Conservation (phyloP, 2,113 vertebrate species). For the Ginglymostoma cirratum region DNA sequence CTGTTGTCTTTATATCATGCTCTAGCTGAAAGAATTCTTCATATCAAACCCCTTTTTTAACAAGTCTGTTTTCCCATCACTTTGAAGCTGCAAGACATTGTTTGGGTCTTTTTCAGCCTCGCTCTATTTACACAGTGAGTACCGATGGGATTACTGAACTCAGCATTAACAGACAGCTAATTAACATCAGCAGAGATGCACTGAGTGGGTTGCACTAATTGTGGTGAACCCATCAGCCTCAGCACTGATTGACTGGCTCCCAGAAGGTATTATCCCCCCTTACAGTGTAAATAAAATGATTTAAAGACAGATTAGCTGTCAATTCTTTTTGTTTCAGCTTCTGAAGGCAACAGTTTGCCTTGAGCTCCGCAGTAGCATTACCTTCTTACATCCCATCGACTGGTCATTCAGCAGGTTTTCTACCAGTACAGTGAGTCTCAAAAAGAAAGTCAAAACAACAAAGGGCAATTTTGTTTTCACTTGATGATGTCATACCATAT, state of each 20-base stretch:
- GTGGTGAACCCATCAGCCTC: background rate
- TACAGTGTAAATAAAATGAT: background rate
- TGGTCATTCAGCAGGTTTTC: background rate
- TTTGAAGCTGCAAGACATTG: background rate
- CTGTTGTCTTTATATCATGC: too few relatives aligned
- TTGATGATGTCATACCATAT: background rate
- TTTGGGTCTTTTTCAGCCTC: slow-evolving; percentile 4
- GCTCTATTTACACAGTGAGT: background rate
- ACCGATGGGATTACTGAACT: background rate
- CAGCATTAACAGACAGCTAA: slow-evolving; percentile 1
- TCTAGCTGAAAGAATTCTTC: background rate
- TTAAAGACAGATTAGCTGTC: background rate
- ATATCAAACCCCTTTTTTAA: background rate
- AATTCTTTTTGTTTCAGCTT: background rate
- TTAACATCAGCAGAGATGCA: background rate
- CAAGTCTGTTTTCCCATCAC: background rate
- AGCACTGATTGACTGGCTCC: background rate
- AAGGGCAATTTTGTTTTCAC: background rate
- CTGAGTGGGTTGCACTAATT: background rate
- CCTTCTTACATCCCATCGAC: background rate
- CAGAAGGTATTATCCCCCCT: background rate
- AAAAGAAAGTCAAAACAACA: background rate
- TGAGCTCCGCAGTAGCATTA: background rate
- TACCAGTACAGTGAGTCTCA: background rate
- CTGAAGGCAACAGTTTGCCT: background rate